These are phyloP conservation scores for Ochropleura leucogaster DNA, from an alignment of 2,888 invertebrate species.

Conservation along the genomic window DNA sequence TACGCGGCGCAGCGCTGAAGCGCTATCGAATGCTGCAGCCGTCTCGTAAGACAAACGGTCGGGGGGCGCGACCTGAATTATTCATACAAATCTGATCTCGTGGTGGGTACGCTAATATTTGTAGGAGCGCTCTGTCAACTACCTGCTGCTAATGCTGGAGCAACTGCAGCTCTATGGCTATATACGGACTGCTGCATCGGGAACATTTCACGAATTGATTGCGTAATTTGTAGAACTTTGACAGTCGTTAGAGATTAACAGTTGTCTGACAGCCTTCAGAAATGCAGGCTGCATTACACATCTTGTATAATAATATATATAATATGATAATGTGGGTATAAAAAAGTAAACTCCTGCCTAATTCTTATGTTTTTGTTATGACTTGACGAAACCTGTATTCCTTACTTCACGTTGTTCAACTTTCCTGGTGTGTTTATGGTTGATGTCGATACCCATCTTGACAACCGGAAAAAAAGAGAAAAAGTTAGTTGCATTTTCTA, in stretches of 20 bases:
- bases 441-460: too few species aligned
- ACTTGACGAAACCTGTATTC: background rate
- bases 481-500: background rate
- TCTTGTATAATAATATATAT: too few species aligned
- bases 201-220: background rate
- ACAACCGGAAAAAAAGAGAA: too few species aligned
- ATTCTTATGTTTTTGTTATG: background rate
- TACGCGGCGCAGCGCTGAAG: slow-evolving; percentile 59
- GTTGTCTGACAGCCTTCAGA: background rate
- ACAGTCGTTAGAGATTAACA: background rate
- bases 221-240: background rate
- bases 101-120: slow-evolving; percentile 58
- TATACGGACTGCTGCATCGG: background rate
- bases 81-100: slow-evolving; percentile 62
- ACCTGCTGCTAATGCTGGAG: slow-evolving; percentile 26
- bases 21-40: slow-evolving; percentile 61
- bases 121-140: slow-evolving; percentile 18
- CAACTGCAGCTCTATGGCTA: background rate
- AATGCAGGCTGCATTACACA: too few species aligned
- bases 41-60: slow-evolving; percentile 59
- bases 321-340: background rate
- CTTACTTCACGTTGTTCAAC: background rate
- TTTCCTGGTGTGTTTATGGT: too few species aligned
- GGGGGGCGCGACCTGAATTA: slow-evolving; percentile 48
- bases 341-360: background rate